Percentiles rank a stretch among this genome's conserved stretches.
phyloP scores from a whole-genome alignment of 2,888 invertebrate species.

The Disparrhopalites patrizii region DNA sequence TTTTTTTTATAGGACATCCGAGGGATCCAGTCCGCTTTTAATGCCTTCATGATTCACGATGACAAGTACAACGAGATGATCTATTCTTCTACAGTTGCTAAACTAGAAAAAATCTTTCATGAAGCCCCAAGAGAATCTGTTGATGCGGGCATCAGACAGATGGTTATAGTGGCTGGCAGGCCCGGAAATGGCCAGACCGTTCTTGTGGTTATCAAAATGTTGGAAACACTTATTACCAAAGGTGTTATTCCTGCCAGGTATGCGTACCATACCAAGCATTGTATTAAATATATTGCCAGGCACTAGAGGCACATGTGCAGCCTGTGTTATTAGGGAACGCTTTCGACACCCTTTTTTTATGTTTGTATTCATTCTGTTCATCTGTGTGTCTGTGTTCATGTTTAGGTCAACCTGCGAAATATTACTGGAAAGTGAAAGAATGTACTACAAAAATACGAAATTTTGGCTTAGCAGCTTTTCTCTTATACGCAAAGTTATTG shows the following conservation, averaged over 20 bases:
- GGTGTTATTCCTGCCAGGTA: slow-evolving; percentile 64
- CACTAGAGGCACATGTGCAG: not conserved
- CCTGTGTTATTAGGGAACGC: not conserved
- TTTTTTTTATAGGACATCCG: slow-evolving; percentile 68
- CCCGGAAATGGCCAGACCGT: slow-evolving; percentile 71
- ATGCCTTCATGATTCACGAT: slow-evolving; percentile 73
- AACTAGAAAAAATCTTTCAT: slow-evolving; percentile 62
- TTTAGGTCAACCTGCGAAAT: slow-evolving; percentile 82
- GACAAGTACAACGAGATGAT: slow-evolving; percentile 36
- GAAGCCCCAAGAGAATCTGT: slow-evolving; percentile 65
- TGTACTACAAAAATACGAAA: slow-evolving; percentile 73
- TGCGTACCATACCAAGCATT: not conserved
- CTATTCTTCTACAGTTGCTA: slow-evolving; percentile 30
- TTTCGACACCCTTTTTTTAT: not conserved
- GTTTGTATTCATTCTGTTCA: too few relatives aligned
- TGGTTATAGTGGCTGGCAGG: slow-evolving; percentile 67
- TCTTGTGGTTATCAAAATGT: slow-evolving; percentile 67
- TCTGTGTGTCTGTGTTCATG: not conserved
- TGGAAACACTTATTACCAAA: slow-evolving; percentile 70
- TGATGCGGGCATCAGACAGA: slow-evolving; percentile 70
- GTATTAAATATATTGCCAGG: not conserved
- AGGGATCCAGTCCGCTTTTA: slow-evolving; percentile 82
- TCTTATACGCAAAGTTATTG: slow-evolving; percentile 77
- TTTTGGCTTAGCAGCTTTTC: slow-evolving; percentile 88
- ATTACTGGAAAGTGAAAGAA: slow-evolving; percentile 74